Evolutionary conservation across 2,797 vertebrate genomes (phyloP).

Genomic region (Podarcis lilfordi): DNA sequence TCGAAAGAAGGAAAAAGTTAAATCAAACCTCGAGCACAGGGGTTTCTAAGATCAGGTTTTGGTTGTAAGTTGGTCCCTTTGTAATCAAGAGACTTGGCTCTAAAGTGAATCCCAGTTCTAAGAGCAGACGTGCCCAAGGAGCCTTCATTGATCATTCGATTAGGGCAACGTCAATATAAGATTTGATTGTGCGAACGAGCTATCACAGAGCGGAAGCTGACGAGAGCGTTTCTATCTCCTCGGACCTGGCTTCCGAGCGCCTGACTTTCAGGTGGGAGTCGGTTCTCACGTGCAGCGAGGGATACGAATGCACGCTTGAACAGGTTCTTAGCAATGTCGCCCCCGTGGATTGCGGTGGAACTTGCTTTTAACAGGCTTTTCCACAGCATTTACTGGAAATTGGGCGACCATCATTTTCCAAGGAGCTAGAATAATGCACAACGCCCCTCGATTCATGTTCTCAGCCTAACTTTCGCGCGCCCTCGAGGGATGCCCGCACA

Average conservation of each 20-base stretch:
- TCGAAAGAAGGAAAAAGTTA: not conserved
- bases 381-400: not conserved
- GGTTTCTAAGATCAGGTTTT: not conserved
- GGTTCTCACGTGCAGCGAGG: not conserved
- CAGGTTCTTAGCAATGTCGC: too few relatives aligned
- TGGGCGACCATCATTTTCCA: not conserved
- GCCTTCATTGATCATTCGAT: not conserved
- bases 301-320: not conserved
- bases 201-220: not conserved
- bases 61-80: not conserved
- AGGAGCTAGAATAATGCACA: not conserved
- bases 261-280: not conserved
- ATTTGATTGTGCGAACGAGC: not conserved
- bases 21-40: too few relatives aligned
- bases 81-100: too few relatives aligned
- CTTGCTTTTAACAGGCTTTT: not conserved
- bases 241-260: not conserved
- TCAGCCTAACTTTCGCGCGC: too few relatives aligned
- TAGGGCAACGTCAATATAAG: not conserved
- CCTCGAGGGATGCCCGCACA: too few relatives aligned
- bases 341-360: not conserved
- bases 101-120: not conserved
- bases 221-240: not conserved
- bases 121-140: too few relatives aligned
- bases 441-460: not conserved